Evolutionary conservation across 2,113 vertebrate species (phyloP).

Genomic region (Callospermophilus lateralis): DNA sequence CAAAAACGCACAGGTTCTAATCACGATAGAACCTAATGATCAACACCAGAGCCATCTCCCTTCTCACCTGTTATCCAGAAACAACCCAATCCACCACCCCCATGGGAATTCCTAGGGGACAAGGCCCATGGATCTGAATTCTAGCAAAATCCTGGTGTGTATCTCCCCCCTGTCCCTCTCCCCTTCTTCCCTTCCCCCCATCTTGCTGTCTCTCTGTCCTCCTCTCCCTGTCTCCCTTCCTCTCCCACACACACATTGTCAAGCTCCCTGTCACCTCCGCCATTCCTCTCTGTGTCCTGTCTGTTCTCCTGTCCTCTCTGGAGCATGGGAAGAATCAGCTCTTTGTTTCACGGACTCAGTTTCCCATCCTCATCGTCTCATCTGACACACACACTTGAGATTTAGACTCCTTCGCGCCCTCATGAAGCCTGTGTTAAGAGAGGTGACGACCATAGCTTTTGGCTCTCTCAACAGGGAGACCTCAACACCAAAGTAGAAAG

Average conservation of each 20-base stretch:
- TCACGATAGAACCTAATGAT: not conserved
- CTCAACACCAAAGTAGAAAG: not conserved
- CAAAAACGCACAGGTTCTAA: not conserved
- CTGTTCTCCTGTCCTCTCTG: not conserved
- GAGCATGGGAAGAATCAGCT: not conserved
- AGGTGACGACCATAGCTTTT: not conserved
- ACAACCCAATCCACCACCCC: not conserved
- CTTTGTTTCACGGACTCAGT: not conserved
- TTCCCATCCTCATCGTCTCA: not conserved
- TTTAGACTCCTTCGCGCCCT: not conserved
- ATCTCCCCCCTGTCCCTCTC: too few species aligned
- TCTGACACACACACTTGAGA: not conserved
- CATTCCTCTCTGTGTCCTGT: not conserved
- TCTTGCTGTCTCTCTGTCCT: too few species aligned
- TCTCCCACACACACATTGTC: too few species aligned
- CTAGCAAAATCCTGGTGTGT: not conserved
- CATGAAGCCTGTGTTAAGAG: not conserved
- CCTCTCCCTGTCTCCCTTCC: too few species aligned
- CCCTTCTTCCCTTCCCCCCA: too few species aligned
- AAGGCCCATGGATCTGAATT: not conserved
- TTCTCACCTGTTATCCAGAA: not conserved
- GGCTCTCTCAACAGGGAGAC: not conserved
- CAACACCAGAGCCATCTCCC: not conserved
- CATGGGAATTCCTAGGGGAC: too few species aligned
- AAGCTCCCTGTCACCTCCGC: not conserved